A percentile compares a stretch with the other conserved stretches of the same genome.
phyloP scores from a whole-genome alignment of 2,113 vertebrate genomes.

The Hypanus sabinus region DNA sequence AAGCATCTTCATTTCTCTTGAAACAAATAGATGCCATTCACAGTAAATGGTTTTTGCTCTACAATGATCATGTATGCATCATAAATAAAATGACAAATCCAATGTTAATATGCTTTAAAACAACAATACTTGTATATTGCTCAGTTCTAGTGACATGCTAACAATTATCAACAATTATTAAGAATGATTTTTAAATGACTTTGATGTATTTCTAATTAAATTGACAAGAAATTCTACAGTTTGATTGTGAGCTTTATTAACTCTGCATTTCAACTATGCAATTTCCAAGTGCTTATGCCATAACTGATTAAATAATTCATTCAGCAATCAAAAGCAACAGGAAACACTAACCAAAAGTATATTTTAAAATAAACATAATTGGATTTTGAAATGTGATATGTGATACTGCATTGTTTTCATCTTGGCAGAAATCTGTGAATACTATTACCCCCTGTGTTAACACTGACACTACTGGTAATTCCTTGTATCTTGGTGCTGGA shows the following conservation, averaged over 20 bases:
- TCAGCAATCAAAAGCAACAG: slow-evolving; percentile 24
- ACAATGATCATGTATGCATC: neutral
- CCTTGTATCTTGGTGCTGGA: neutral
- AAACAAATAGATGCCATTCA: neutral
- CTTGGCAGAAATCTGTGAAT: neutral
- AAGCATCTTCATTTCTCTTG: neutral
- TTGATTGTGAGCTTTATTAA: neutral
- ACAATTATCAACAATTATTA: neutral
- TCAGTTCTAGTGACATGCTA: neutral
- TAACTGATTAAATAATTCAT: slow-evolving; percentile 27
- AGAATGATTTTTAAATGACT: neutral
- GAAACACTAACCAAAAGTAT: neutral
- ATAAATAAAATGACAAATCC: neutral
- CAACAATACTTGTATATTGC: neutral
- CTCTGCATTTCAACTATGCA: neutral
- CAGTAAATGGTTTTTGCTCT: neutral
- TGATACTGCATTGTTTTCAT: neutral
- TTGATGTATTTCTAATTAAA: neutral
- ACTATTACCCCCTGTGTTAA: neutral
- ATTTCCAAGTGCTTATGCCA: neutral
- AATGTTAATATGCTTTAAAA: neutral
- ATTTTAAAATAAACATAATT: slow-evolving; percentile 23
- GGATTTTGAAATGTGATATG: neutral
- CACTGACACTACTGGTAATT: neutral
- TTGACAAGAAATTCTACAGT: slow-evolving; percentile 2